Evolutionary conservation across 1,140 invertebrate species (phyloP), one percentile per base, ranked within the genome.

Genomic region (Aphelinus atriplicis): DNA sequence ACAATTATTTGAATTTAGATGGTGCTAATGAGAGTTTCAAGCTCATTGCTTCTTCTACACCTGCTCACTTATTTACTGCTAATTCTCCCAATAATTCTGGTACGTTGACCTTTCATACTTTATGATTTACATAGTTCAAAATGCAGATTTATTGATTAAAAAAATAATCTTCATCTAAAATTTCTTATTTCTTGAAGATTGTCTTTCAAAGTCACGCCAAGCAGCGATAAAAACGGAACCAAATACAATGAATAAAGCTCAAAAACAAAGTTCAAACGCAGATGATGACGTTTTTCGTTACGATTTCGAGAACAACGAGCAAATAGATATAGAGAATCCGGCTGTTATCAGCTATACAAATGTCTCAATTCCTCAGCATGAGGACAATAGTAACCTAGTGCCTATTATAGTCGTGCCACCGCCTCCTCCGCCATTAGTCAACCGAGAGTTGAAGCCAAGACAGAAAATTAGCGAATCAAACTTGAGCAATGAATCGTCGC

Each of bases 361-460:
- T 84, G 81, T 91, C 50, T 88, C 90, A n/a, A 91, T 89, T 84
- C 90, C 91, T 6, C 82, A 89, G 42, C 82, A 87, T 4, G 85
- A 84, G 68, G 88, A 88, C 60, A 78, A 80, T 77, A 75, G 76
- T 0, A 78, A 69, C 61, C 71, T 53, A 26, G 62, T 80, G 71
- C 77, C 83, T 76, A 76, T 81, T 65, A 81, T 89, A 81, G 83
- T 88, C 62, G 85, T 90, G 80, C 86, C 87, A 45, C 87, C 87
- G 42, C 81, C 90, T 55, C 94, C 94, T 7, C 94, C 95, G 6
- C 80, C 83, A 68, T 73, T 83, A 69, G 78, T 82, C 0, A 93
- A 96, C 82, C 89, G 95, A 9, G 92, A 92, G 60, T 87, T 96
- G 2, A 97, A 97, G 83, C 95, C 95, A 26, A 91, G 89, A 79